phyloP scores from a whole-genome alignment of 2,797 vertebrate species.

The Crypturellus tataupa region DNA sequence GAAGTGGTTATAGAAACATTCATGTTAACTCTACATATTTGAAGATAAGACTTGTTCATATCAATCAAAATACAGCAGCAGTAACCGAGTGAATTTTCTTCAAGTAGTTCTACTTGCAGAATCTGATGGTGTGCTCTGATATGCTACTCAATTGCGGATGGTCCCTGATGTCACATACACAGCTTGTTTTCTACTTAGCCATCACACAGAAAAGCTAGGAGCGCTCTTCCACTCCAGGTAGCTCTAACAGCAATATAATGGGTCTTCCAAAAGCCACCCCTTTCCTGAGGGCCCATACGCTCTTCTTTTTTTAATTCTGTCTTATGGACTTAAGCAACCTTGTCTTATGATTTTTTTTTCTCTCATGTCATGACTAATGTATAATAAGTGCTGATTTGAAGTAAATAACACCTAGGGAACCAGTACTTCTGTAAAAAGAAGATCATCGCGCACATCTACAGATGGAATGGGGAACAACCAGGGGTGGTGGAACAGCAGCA shows the following conservation, averaged over 20 bases:
- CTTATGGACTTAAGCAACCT: not conserved
- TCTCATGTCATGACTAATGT: not conserved
- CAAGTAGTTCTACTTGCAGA: constrained; percentile 30
- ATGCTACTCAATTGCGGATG: not conserved
- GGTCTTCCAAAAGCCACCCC: not conserved
- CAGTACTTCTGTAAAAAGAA: not conserved
- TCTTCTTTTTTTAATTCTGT: not conserved
- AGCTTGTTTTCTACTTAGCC: constrained; percentile 7
- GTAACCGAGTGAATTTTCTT: constrained; percentile 38
- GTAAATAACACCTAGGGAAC: not conserved
- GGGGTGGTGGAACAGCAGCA: not conserved
- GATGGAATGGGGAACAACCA: not conserved
- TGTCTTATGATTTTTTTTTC: not conserved
- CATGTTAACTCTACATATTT: constrained; percentile 28
- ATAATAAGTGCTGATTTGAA: not conserved
- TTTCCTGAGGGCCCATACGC: not conserved
- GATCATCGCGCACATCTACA: not conserved
- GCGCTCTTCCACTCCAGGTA: not conserved
- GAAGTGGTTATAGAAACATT: constrained; percentile 57
- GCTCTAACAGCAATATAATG: not conserved
- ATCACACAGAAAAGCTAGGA: not conserved
- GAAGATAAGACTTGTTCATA: constrained; percentile 54
- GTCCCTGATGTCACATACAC: not conserved
- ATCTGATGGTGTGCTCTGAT: constrained; percentile 11
- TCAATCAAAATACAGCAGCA: constrained; percentile 59